These are phyloP conservation scores for Lepidotrigona ventralis DNA, from an alignment of 1,140 invertebrate genomes.

Conservation along the genomic window DNA sequence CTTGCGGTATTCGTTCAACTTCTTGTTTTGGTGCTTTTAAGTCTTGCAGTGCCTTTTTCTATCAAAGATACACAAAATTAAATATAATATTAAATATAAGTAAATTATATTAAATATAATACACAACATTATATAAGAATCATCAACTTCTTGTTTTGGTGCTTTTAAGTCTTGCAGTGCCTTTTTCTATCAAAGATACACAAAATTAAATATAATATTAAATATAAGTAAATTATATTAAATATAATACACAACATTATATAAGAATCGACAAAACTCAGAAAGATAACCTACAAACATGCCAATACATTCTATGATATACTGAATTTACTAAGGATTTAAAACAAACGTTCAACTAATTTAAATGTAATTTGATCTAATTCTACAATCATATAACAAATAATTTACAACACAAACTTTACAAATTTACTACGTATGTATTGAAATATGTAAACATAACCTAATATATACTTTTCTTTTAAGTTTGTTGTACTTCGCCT, in stretches of 20 bases:
- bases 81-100: background rate
- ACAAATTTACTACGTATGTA: background rate
- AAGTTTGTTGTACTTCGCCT: conserved; percentile 96
- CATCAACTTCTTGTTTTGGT: conserved; percentile 93
- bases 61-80: conserved; percentile 62
- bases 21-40: conserved; percentile 94
- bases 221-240: conserved; percentile 18
- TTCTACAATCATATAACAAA: background rate
- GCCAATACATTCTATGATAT: no score
- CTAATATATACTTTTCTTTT: conserved; percentile 89
- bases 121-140: background rate
- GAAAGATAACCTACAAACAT: conserved; percentile 5
- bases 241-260: background rate
- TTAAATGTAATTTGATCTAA: background rate
- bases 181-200: conserved; percentile 87
- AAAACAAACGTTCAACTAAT: background rate
- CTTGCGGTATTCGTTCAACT: conserved; percentile 87
- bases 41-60: conserved; percentile 95
- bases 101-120: conserved; percentile 23
- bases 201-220: conserved; percentile 35
- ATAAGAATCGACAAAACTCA: background rate
- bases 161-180: conserved; percentile 93
- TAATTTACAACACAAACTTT: background rate
- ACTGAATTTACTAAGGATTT: background rate
- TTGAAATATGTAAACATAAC: conserved; percentile 46